Percentiles rank a stretch among this genome's conserved stretches.
Conservation (phyloP, 2,113 vertebrate genomes). For the Oxygymnocypris stewartii region DNA sequence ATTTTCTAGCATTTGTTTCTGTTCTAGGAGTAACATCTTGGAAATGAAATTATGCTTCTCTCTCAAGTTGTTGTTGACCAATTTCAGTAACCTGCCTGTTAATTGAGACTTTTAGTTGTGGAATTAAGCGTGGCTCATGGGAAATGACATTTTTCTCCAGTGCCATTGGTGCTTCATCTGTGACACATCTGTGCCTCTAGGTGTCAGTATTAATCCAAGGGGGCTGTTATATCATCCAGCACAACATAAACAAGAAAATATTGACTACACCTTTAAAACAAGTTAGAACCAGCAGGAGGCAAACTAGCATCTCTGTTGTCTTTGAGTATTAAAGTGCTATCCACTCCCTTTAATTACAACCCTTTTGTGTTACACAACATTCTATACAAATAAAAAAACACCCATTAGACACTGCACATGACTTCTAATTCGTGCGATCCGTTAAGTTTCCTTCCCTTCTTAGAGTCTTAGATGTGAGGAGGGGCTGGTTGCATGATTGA, state of each 20-base stretch:
- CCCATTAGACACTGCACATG: neutral
- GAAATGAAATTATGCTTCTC: neutral
- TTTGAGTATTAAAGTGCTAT: conserved; percentile 13
- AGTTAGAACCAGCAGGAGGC: neutral
- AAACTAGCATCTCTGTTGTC: conserved; percentile 6
- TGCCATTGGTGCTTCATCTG: neutral
- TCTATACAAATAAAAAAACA: neutral
- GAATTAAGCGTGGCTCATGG: neutral
- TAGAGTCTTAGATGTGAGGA: neutral
- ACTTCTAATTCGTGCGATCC: neutral
- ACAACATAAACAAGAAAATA: neutral
- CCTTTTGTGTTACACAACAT: neutral
- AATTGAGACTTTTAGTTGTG: neutral
- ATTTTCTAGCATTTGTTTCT: neutral
- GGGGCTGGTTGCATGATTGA: conserved; percentile 37
- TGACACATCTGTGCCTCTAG: neutral
- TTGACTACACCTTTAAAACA: neutral
- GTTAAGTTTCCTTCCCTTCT: neutral
- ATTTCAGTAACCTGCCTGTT: neutral
- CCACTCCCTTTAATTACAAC: conserved; percentile 10
- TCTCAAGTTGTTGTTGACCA: neutral
- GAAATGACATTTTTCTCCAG: neutral
- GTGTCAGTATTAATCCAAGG: conserved; percentile 16
- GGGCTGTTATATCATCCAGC: neutral
- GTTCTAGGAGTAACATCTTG: neutral